Percentiles rank a stretch among this genome's conserved stretches.
These are phyloP conservation scores for Cyprinodon tularosa DNA, from an alignment of 2,113 vertebrate species.

Conservation along the genomic window DNA sequence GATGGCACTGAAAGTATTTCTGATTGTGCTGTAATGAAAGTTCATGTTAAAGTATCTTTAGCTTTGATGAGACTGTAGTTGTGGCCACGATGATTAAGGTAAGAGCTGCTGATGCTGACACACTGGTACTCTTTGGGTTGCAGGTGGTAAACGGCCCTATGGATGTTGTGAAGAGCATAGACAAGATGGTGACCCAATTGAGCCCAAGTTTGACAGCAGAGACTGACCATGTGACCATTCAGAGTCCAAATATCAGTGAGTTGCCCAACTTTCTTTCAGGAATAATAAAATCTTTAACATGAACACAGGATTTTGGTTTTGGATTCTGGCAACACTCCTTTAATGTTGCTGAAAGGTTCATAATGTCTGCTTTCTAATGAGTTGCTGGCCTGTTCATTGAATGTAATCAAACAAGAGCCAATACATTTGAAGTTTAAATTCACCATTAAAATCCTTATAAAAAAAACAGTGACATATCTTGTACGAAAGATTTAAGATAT, in stretches of 20 bases:
- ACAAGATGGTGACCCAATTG: slow-evolving; percentile 82
- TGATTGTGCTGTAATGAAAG: slow-evolving; percentile 32
- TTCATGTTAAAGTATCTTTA: slow-evolving; percentile 43
- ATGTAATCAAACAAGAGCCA: not conserved
- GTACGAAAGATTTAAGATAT: no score
- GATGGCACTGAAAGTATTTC: slow-evolving; percentile 5
- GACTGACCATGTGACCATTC: slow-evolving; percentile 76
- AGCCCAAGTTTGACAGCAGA: slow-evolving; percentile 75
- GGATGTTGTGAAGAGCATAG: slow-evolving; percentile 84
- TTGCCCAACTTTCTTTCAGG: not conserved
- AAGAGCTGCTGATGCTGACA: slow-evolving; percentile 13
- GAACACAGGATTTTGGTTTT: slow-evolving; percentile 2
- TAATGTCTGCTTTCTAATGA: not conserved
- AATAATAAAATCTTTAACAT: not conserved
- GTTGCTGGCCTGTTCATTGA: not conserved
- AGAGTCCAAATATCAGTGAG: slow-evolving; percentile 83
- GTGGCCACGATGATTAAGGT: not conserved
- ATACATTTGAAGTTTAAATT: not conserved
- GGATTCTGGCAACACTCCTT: not conserved
- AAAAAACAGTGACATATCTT: not conserved
- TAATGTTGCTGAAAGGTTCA: not conserved
- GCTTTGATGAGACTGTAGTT: not conserved
- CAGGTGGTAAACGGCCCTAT: slow-evolving; percentile 88
- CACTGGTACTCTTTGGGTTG: slow-evolving; percentile 25
- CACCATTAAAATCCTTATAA: not conserved